Percentiles rank a stretch among this genome's conserved stretches.
Evolutionary conservation across 1,140 invertebrate species (phyloP).

Genomic region (Calliopsis andreniformis): DNA sequence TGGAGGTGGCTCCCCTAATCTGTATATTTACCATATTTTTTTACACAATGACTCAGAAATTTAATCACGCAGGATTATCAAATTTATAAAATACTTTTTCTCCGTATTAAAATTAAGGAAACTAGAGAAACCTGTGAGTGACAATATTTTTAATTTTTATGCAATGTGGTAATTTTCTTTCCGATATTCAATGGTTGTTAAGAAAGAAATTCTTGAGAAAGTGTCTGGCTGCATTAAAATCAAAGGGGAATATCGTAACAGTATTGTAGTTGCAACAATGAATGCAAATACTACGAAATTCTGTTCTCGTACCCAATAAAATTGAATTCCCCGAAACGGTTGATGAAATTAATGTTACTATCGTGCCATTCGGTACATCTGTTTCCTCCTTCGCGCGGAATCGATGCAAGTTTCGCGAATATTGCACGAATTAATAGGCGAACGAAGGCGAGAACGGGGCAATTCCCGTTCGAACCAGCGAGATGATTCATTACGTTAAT

Average conservation of each 20-base stretch:
- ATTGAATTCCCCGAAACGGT: background rate
- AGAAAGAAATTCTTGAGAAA: too few species aligned
- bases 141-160: too few species aligned
- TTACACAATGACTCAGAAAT: too few species aligned
- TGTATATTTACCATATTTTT: too few species aligned
- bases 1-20: too few species aligned
- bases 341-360: slow-evolving; percentile 17
- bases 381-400: slow-evolving; percentile 2
- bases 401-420: slow-evolving; percentile 24
- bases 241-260: background rate
- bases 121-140: too few species aligned
- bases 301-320: slow-evolving; percentile 2
- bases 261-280: background rate
- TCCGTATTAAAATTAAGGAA: too few species aligned
- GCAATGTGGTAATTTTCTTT: too few species aligned
- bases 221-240: background rate
- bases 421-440: slow-evolving; percentile 23
- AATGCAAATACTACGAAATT: slow-evolving; percentile 16
- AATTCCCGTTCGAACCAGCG: background rate
- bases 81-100: too few species aligned
- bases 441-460: slow-evolving; percentile 1
- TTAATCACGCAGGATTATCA: too few species aligned
- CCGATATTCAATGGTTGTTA: too few species aligned
- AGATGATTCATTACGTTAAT: slow-evolving; percentile 48
- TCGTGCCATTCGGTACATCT: slow-evolving; percentile 18